Conservation (phyloP, 35 echinoderm and acorn worm genomes). For the Strongylocentrotus purpuratus region DNA sequence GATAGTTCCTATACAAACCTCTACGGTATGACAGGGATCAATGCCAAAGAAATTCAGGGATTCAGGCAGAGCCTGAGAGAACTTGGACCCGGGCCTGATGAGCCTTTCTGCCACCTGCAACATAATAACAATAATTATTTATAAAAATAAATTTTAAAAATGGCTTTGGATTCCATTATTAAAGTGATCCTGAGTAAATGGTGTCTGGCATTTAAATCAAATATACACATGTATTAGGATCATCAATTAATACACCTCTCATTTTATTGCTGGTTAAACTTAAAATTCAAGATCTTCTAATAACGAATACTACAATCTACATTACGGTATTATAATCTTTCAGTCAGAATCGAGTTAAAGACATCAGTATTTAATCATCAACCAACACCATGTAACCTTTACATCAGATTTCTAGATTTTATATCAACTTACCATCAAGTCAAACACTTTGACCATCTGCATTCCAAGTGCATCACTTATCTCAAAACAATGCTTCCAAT, state of each 20-base stretch:
- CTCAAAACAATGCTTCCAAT: background rate
- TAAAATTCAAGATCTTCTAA: no score
- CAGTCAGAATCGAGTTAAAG: background rate
- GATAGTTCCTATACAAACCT: background rate
- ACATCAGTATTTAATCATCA: no score
- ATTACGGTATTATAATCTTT: background rate
- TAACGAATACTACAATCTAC: no score
- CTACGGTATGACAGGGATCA: background rate
- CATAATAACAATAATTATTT: background rate
- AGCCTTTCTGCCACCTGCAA: background rate
- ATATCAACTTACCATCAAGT: background rate
- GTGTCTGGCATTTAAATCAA: no score
- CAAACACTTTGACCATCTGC: background rate
- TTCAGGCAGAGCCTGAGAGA: background rate
- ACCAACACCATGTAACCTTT: no score
- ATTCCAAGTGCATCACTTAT: background rate
- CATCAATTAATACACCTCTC: no score
- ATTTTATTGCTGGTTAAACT: no score
- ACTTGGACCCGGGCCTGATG: background rate
- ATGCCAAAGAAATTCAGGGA: background rate
- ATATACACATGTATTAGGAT: no score
- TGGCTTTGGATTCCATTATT: no score
- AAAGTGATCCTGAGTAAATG: no score
- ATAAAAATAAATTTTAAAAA: no score
- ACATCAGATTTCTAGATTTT: background rate